These are phyloP conservation scores for Eriosoma lanigerum DNA, from an alignment of 1,140 invertebrate species.

Conservation along the genomic window DNA sequence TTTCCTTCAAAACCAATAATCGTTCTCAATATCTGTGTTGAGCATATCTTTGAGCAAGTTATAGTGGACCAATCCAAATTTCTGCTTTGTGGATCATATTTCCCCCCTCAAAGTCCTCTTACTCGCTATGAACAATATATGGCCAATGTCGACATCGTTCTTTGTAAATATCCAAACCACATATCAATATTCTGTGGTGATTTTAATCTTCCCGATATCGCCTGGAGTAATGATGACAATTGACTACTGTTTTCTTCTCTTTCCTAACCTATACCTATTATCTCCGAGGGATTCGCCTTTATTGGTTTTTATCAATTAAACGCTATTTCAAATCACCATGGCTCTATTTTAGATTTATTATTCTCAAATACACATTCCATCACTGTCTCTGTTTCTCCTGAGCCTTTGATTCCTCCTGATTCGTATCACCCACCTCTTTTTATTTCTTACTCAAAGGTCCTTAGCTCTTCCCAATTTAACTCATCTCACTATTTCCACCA, in stretches of 20 bases:
- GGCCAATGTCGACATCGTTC: not conserved
- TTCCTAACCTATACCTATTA: not conserved
- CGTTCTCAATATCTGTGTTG: too few relatives aligned
- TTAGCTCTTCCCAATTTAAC: not conserved
- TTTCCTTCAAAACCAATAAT: too few relatives aligned
- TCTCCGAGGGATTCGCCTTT: not conserved
- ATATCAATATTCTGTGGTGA: not conserved
- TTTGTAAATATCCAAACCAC: not conserved
- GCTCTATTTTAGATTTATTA: not conserved
- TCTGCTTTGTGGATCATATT: not conserved
- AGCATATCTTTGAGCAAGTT: too few relatives aligned
- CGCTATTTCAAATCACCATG: not conserved
- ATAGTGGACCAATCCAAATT: not conserved
- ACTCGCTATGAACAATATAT: not conserved
- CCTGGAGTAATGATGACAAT: slow-evolving; percentile 6
- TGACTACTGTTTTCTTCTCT: not conserved
- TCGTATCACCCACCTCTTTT: not conserved
- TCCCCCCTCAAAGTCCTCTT: not conserved
- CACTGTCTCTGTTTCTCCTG: not conserved
- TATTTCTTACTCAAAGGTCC: not conserved
- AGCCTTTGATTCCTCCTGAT: slow-evolving; percentile 1
- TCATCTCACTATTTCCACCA: not conserved
- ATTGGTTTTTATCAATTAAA: not conserved
- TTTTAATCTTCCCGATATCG: not conserved
- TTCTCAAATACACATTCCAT: not conserved